Evolutionary conservation across 2,888 invertebrate genomes (phyloP), one percentile per base, ranked within the genome.

Genomic region (Watsonalla cultraria): DNA sequence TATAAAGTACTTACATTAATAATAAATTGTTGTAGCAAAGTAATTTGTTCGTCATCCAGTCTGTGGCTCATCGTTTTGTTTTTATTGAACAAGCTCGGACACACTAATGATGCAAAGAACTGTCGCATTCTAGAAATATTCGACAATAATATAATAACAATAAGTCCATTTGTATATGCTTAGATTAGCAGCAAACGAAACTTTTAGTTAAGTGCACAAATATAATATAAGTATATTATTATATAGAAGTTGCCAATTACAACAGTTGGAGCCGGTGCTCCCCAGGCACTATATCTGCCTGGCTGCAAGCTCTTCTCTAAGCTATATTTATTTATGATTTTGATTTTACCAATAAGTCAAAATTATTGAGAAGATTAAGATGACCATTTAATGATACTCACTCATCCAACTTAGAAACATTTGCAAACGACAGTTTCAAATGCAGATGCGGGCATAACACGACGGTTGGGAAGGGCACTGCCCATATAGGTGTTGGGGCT

Each of bases 401-500:
- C 87, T 81, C 76, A 13, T 76, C 63, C 1, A 86, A 54, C n/a
- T 78, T 64, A 0, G 83, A 75, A 0, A 90, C 78, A 47, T 90
- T 84, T 11, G 72, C 70, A 61, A 73, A 80, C 0, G 88, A 85
- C 53, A 75, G 58, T 60, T 89, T 86, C 0, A 90, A 76, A 51
- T 88, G 86, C 9, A 88, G 57, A 61, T 89, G 89, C 2, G 91
- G 91, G 53, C 91, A 91, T 4, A 91, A 59, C 0, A 90, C 86
- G 1, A 91, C 89, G 0, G 80, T 86, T 0, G 91, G 91, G 55
- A 91, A 91, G 0, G 91, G 91, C 0, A 91, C 81, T 0, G 90
- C 86, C 86, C 89, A 91, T 7, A 91, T 80, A 0, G 91, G 90
- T 0, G 90, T 85, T 0, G 88, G 87, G 42, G 84, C 61, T 0